Evolutionary conservation across 1,140 invertebrate genomes (phyloP), one percentile per base, ranked within the genome.

Genomic region (Brachionus angularis): DNA sequence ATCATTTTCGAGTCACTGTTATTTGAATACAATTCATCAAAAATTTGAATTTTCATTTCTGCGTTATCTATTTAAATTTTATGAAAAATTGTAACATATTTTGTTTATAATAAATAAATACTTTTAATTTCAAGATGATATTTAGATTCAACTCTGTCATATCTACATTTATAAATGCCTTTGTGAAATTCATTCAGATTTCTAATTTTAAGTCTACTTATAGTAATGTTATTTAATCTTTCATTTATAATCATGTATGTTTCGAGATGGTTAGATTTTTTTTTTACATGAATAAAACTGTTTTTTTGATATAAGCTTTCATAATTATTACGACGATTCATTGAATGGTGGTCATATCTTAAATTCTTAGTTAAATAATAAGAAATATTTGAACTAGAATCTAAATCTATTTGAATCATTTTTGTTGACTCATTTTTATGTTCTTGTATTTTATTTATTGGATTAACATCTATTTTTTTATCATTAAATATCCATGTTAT

Each of bases 151-250:
- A 50, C 42, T 25, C 14, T 18, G 14, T 67, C 62, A 21, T 67
- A 67, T 31, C 33, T 67, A 21, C 62, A 67, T 27, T 47, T 34
- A 25, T 29, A 67, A 21, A 67, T n/a, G 12, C 62, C 62, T 25
- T 29, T 67, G n/a, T 67, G 62, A 10, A 25, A 18, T 46, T 67
- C 42, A 14, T 7, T 34, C n/a, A 67, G 23, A 3, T 67, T 7
- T 25, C 21, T 46, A n/a, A 67, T 67, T 67, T 46, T 50, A 18
- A 67, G 16, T 18, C 47, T 27, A 31, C 42, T 47, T 8, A 67
- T 18, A 25, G 42, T 67, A 0, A 50, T 14, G 36, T 67, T 67
- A 34, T 27, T 12, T 34, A 67, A 47, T 47, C 14, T 46, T 46
- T 50, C 62, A 27, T 67, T 29, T 27, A 49, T 18, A 14, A 67